Evolutionary conservation across 2,888 invertebrate genomes (phyloP), one percentile per base, ranked within the genome.

Genomic region (Plusia festucae): DNA sequence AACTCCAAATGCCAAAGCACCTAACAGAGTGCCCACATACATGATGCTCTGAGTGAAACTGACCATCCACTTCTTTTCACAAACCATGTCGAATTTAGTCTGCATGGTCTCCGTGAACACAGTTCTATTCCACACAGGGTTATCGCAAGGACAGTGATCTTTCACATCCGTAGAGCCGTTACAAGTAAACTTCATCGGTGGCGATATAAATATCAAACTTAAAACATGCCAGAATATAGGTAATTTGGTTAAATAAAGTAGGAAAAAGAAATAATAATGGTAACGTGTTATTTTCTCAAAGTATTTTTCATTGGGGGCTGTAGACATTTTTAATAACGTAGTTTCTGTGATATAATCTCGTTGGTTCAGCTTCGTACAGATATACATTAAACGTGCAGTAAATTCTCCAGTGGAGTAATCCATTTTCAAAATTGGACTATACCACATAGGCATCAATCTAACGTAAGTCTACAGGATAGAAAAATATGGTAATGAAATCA

Each of bases 171-270:
- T 57, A 11, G 44, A 24, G 8, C 63, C 54, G 22, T 68, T 69
- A 62, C 93, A 93, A 18, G 71, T 70, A 49, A 79, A 93, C 4
- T 85, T 78, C 82, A 92, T 89, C 0, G 91, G 91, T 6, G 93
- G 93, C 0, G 91, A 85, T 0, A 93, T 63, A 40, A 93, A 92
- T 65, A 93, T 82, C 6, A 93, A 59, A 67, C 85, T 91, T 0
- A 93, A 67, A 0, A 92, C 76, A 63, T 93, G 93, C 93, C 93
- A 93, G 32, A 89, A 89, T 30, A 88, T 56, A 2, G 91, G 90
- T 15, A 89, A 53, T 66, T 92, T 90, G 30, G 87, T 83, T 0
- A 84, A 3, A 61, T 92, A 92, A 15, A 92, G 51, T 1, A 91
- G 22, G 8, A 70, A 69, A 65, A 90, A 92, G 8, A 90, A 75